Base-by-base conservation (phyloP, 2,113 vertebrate species). In the Psettodes erumei region DNA sequence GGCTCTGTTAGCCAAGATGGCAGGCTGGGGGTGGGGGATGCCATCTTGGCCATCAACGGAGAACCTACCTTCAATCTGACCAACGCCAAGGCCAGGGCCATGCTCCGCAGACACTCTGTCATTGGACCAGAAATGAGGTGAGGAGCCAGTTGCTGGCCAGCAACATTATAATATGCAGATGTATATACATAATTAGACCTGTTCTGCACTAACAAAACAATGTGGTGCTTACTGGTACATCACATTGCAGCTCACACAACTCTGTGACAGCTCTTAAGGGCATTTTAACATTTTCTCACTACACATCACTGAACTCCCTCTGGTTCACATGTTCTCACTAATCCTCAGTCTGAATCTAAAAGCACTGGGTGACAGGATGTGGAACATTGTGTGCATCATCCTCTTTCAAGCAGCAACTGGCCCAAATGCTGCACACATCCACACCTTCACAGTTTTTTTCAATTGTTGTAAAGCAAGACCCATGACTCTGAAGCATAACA, bases 21-120 rank as follows among this genome's bases (percentile, higher is more conserved):
- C 74, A 95, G 96, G 45, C 95, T 99, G 81, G 92, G 94, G 42
- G 93, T 96, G 16, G 98, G 98, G 6, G 97, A 99, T 75, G 94
- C 94, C 89, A 98, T 99, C 85, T 83, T 98, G 80, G 95, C 95
- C 38, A 93, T 99, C 81, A 99, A 99, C 84, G 96, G 96, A 81
- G 98, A 99, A 74, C 87, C 94, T 33, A 95, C 97, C 53, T 88
- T 91, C 74, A 94, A 95, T 83, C 92, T 98, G 89, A 96, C 89
- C 86, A 98, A 92, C 80, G 91, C 96, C 61, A 95, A 96, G 80
- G 97, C 97, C 51, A 91, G 98, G 56, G 96, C 98, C 18, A 93
- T 97, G 95, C 91, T 99, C n/a, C 95, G 98, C 71, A 95, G 93
- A 67, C 96, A 98, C 93, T 98, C 98, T 4, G 96, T 99, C 28